Evolutionary conservation across 2,113 vertebrate genomes (phyloP).

Genomic region (Myotis brandtii): DNA sequence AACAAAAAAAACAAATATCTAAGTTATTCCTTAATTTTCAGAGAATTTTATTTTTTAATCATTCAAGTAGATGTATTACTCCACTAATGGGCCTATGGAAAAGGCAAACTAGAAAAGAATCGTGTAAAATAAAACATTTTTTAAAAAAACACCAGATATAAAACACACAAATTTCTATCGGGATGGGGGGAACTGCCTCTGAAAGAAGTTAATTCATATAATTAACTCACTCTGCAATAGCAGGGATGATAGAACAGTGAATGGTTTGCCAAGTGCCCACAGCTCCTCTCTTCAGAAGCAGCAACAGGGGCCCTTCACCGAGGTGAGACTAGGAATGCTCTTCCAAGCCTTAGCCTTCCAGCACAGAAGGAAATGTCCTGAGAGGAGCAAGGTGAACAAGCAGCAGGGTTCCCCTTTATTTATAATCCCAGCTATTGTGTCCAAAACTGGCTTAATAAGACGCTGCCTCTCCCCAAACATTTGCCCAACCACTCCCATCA

Average conservation of each 20-base stretch:
- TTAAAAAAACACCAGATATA: background rate
- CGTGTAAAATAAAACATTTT: background rate
- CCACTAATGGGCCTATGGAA: background rate
- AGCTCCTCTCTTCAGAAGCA: background rate
- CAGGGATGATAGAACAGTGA: background rate
- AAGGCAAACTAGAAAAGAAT: slow-evolving; percentile 1
- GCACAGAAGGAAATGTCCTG: background rate
- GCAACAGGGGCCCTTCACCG: background rate
- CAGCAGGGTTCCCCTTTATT: background rate
- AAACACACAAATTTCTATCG: background rate
- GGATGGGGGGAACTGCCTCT: background rate
- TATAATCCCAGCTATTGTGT: background rate
- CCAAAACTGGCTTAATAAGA: background rate
- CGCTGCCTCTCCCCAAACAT: background rate
- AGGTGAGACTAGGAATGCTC: background rate
- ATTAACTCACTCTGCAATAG: background rate
- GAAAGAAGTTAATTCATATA: slow-evolving; percentile 4
- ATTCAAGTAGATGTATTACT: slow-evolving; percentile 7
- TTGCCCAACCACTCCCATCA: background rate
- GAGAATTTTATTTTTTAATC: slow-evolving; percentile 38
- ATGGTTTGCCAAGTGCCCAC: background rate
- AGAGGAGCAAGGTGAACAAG: background rate
- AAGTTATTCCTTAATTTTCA: slow-evolving; percentile 8
- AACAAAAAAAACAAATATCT: background rate
- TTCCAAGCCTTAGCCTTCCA: background rate